These are phyloP conservation scores for Epinephelus malabaricus DNA, from an alignment of 2,797 vertebrate genomes.

Conservation along the genomic window DNA sequence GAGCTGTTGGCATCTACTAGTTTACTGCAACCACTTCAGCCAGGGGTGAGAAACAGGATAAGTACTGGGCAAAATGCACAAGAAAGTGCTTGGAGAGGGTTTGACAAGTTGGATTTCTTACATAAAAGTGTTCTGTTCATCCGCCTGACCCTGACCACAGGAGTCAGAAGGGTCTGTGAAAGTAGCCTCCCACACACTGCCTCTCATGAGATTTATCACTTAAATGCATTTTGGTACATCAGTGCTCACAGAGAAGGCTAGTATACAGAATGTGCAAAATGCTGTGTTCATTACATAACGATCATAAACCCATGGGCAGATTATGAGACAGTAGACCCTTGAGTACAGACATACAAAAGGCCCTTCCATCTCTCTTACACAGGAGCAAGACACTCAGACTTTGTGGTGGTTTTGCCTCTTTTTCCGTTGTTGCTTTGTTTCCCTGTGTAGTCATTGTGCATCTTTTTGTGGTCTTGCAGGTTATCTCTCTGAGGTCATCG, in stretches of 20 bases:
- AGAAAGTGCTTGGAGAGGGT: slow-evolving; percentile 55
- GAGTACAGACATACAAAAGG: too few species aligned
- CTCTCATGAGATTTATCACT: slow-evolving; percentile 67
- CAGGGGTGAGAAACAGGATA: slow-evolving; percentile 63
- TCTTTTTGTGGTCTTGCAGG: too few species aligned
- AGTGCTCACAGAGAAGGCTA: slow-evolving; percentile 32
- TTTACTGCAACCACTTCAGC: slow-evolving; percentile 48
- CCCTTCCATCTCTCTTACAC: too few species aligned
- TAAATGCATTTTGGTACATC: slow-evolving; percentile 46
- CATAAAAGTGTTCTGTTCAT: slow-evolving; percentile 68
- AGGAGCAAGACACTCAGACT: too few species aligned
- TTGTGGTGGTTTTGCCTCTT: too few species aligned
- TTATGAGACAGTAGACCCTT: too few species aligned
- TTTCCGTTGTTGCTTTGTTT: too few species aligned
- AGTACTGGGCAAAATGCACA: slow-evolving; percentile 50
- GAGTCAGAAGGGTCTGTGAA: slow-evolving; percentile 79
- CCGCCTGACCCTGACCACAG: slow-evolving; percentile 68
- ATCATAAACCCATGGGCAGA: too few species aligned
- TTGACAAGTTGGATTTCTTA: slow-evolving; percentile 58
- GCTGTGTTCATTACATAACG: slow-evolving; percentile 32
- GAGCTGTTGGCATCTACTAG: slow-evolving; percentile 38
- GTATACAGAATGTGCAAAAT: slow-evolving; percentile 34
- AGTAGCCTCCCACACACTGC: slow-evolving; percentile 75
- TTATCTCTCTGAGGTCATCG: too few species aligned
- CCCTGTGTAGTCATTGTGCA: too few species aligned